Evolutionary conservation across 2,888 invertebrate species (phyloP).

Genomic region (Agrotis clavis): DNA sequence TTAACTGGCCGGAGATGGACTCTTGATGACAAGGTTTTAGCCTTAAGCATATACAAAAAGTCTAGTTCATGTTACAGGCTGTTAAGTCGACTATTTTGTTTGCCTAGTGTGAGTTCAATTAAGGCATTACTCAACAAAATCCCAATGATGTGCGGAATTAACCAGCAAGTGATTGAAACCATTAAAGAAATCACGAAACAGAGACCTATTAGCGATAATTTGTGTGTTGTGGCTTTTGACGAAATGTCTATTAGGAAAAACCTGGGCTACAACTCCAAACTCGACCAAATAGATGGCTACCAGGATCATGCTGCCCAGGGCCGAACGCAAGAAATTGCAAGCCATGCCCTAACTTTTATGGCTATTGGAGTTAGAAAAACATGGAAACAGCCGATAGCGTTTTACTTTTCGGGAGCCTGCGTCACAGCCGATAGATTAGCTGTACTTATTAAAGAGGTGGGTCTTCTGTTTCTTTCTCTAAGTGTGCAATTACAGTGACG

Average conservation of each 20-base stretch:
- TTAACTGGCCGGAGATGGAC: conserved; percentile 11
- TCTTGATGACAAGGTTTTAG: conserved; percentile 4
- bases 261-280: neutral
- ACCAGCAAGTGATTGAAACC: conserved; percentile 10
- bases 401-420: neutral
- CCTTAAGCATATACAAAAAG: conserved; percentile 11
- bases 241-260: conserved; percentile 8
- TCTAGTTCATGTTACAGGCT: conserved; percentile 9
- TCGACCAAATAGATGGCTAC: conserved; percentile 1
- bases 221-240: neutral
- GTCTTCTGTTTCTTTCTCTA: neutral
- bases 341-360: conserved; percentile 10
- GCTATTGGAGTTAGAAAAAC: neutral
- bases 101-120: conserved; percentile 14
- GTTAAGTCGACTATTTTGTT: conserved; percentile 10
- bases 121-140: conserved; percentile 3
- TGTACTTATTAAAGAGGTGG: neutral
- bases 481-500: too few relatives aligned
- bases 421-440: neutral
- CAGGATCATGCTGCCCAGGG: conserved; percentile 4
- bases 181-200: conserved; percentile 1
- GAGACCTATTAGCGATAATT: neutral
- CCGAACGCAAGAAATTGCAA: conserved; percentile 1
- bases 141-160: conserved; percentile 1
- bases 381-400: neutral